Evolutionary conservation across 23 tunicate genomes (phyloP), one percentile per base, ranked within the genome.

Genomic region (Oikopleura dioica): DNA sequence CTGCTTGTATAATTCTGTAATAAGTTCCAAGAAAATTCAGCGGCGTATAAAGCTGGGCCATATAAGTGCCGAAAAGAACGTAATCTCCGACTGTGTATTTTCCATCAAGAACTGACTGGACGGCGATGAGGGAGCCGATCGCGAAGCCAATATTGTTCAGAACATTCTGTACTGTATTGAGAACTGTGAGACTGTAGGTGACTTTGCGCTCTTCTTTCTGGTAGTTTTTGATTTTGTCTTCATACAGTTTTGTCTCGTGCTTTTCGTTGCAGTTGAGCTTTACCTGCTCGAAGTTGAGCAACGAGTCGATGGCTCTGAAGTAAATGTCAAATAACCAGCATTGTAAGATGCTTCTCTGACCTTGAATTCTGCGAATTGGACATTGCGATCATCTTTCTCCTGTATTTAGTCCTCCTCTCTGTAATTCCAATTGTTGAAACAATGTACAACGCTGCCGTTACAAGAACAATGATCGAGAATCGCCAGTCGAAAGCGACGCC

Each of bases 391-490:
- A 89, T 89, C 31, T 89, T 86, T 38, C 96, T 35, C 59, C 96
- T 79, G 76, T 77, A 89, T 50, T 89, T 89, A 0, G 96, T 89
- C 50, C 96, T 84, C 96, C 96, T 84, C 67, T 89, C 96, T 1
- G 96, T 89, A 38, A 89, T 81, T 0, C 75, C 34, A 44, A 89
- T 84, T 30, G 96, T 89, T 29, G 79, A 78, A 67, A 76, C 83
- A 0, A 89, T 35, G 51, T 89, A 89, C 0, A 81, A 38, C 1
- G 78, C 78, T 35, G 84, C 37, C 68, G 89, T 84, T 32, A 84
- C 78, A 72, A 91, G 82, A 31, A 91, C 84, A 38, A 91, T 85
- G 67, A 91, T 38, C 35, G 92, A 89, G 67, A 91, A 91, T 89
- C 92, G 82, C 30, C 81, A 84, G 63, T 91, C 82, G 78, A 91